A percentile compares a stretch with the other conserved stretches of the same genome.
Evolutionary conservation across 2,113 vertebrate genomes (phyloP).

Genomic region (Calidris pygmaea): DNA sequence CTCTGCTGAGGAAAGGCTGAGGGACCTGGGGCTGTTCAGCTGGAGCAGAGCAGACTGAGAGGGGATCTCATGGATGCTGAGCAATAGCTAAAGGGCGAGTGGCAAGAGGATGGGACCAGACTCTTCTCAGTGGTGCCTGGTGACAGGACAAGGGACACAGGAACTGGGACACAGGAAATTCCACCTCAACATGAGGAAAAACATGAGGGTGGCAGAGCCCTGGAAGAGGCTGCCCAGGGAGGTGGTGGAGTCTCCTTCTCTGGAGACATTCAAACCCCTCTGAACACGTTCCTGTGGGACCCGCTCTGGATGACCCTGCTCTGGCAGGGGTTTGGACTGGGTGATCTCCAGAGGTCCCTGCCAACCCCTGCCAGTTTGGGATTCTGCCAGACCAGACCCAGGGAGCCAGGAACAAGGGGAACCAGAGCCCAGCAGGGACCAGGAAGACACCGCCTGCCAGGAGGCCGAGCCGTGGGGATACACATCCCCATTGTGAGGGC

Average conservation of each 20-base stretch:
- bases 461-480: accelerated
- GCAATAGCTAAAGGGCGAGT: neutral
- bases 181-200: neutral
- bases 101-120: no score
- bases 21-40: neutral
- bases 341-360: neutral
- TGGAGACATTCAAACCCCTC: neutral
- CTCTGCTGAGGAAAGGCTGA: no score
- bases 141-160: no score
- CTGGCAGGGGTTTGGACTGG: neutral
- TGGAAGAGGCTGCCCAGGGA: neutral
- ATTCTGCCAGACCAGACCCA: accelerated
- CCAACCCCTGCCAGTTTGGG: neutral
- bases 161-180: neutral
- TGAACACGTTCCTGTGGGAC: neutral
- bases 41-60: neutral
- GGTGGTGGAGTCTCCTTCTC: neutral
- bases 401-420: accelerated
- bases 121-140: no score
- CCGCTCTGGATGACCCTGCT: neutral
- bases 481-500: accelerated
- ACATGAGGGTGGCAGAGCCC: neutral
- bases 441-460: neutral
- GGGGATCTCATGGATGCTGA: neutral
- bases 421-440: accelerated